A percentile compares a stretch with the other conserved stretches of the same genome.
Conservation (phyloP, 2,888 invertebrate genomes). For the Eudemis profundana region DNA sequence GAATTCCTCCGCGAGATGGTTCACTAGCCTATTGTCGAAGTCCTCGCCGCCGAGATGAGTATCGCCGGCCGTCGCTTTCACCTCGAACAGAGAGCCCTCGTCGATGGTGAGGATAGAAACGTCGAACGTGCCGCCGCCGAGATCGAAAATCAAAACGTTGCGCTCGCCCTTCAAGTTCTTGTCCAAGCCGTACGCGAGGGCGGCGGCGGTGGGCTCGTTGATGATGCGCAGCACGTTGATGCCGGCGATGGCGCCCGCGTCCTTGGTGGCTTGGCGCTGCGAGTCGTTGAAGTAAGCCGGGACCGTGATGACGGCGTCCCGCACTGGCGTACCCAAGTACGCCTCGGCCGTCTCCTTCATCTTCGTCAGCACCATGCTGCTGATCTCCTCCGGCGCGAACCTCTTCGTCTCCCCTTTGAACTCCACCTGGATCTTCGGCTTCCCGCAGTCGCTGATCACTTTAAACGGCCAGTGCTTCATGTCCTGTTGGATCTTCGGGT, state of each 20-base stretch:
- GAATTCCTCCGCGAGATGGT: not conserved
- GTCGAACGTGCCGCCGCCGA: constrained; percentile 95
- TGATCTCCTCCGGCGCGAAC: too few species aligned
- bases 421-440: too few species aligned
- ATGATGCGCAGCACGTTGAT: too few species aligned
- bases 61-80: constrained; percentile 92
- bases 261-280: constrained; percentile 61
- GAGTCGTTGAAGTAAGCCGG: constrained; percentile 93
- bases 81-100: constrained; percentile 93
- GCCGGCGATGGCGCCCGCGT: too few species aligned
- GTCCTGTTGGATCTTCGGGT: too few species aligned
- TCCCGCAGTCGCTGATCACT: too few species aligned
- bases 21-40: constrained; percentile 88
- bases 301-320: constrained; percentile 91
- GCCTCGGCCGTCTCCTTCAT: constrained; percentile 93
- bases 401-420: too few species aligned
- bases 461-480: too few species aligned
- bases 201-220: too few species aligned
- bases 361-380: constrained; percentile 88
- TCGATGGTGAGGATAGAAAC: constrained; percentile 96
- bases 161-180: too few species aligned
- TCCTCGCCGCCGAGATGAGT: constrained; percentile 92
- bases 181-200: too few species aligned
- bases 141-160: constrained; percentile 83
- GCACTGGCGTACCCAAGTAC: constrained; percentile 87